phyloP scores from a whole-genome alignment of 2,113 vertebrate genomes.

The Pituophis catenifer region DNA sequence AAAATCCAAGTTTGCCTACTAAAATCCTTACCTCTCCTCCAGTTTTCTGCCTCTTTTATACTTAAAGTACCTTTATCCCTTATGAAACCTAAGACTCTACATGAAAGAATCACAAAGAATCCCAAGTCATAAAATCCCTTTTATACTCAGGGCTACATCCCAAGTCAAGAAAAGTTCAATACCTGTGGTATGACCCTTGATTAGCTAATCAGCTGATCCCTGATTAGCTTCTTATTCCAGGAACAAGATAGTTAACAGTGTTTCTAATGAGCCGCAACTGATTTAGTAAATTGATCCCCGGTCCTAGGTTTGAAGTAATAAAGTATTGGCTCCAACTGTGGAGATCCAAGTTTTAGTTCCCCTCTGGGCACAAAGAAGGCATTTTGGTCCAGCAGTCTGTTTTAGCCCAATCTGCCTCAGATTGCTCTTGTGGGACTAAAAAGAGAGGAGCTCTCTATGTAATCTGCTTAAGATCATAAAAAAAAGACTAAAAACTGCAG shows the following conservation, averaged over 20 bases:
- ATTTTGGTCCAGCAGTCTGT: neutral
- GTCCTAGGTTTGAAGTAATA: neutral
- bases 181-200: neutral
- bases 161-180: neutral
- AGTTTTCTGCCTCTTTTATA: neutral
- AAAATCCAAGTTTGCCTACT: neutral
- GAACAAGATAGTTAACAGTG: neutral
- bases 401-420: neutral
- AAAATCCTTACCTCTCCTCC: neutral
- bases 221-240: neutral
- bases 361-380: neutral
- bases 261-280: neutral
- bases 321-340: neutral
- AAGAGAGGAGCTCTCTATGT: neutral
- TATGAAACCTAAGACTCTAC: neutral
- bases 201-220: neutral
- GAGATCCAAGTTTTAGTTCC: neutral
- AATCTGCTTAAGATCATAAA: neutral
- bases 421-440: neutral
- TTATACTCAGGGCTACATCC: neutral
- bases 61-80: neutral
- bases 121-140: neutral
- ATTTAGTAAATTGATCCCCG: neutral
- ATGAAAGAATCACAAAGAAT: neutral
- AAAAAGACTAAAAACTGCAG: neutral